Evolutionary conservation across 2,113 vertebrate species (phyloP), one percentile per base, ranked within the genome.

Genomic region (Macquaria australasica): DNA sequence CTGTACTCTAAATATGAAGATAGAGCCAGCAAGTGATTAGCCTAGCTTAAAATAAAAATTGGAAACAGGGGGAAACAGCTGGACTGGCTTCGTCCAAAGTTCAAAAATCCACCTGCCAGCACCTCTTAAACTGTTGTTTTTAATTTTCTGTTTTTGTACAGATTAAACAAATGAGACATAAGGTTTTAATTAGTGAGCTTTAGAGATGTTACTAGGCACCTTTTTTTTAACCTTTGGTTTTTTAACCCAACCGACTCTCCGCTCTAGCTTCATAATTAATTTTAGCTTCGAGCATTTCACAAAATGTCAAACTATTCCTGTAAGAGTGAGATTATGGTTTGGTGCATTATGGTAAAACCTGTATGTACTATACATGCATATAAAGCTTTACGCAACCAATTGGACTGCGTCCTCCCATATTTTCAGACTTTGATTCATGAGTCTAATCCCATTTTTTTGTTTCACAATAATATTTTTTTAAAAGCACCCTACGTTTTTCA

Each of bases 401-500:
- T 70, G 58, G 58, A 81, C 53, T 31, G 15, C 1, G 5, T 77
- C 28, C 55, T 34, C 15, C 18, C 45, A 41, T 82, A 76, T 59
- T 73, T 63, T 80, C 9, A 73, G 15, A 50, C 68, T 48, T 79
- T 63, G 62, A 76, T 80, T 77, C 68, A 72, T 82, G 55, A 82
- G 23, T 55, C 66, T 8, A 83, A 76, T 79, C 45, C 15, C 25
- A 41, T 28, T 62, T 55, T 73, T 81, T n/a, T n/a, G n/a, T n/a
- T 39, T 43, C 8, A 43, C 20, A 75, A 59, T 78, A 25, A 81
- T 77, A 55, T 72, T 77, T 83, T 84, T 77, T 59, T n/a, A 16
- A 84, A 82, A 83, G 76, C 67, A 78, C 58, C 12, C 72, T 25
- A 68, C 23, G 21, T 73, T 86, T 83, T 66, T 84, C 34, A n/a